phyloP scores from a whole-genome alignment of 2,797 vertebrate species.

The Rhyacichthys aspro region DNA sequence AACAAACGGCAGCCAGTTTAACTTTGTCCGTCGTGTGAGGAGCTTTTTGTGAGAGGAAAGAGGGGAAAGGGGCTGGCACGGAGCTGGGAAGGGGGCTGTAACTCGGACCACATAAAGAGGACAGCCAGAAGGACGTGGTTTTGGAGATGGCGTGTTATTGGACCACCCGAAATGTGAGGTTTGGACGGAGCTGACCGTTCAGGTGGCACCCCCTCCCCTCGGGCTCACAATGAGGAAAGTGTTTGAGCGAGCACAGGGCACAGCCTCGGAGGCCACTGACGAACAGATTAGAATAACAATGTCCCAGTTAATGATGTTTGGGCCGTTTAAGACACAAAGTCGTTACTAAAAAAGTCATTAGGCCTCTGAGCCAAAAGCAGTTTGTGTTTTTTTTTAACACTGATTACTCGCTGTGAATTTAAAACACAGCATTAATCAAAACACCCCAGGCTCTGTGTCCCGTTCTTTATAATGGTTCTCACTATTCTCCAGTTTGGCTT shows the following conservation, averaged over 20 bases:
- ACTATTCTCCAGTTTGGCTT: constrained; percentile 15
- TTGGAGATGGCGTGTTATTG: constrained; percentile 38
- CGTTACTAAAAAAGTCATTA: constrained; percentile 64
- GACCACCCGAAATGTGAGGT: constrained; percentile 56
- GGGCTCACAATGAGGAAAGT: constrained; percentile 68
- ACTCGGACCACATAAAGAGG: constrained; percentile 46
- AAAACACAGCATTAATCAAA: constrained; percentile 43
- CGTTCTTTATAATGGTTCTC: constrained; percentile 1
- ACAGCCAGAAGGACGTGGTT: constrained; percentile 52
- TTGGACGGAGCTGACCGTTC: constrained; percentile 33
- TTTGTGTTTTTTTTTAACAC: constrained; percentile 43
- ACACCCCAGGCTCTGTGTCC: constrained; percentile 15
- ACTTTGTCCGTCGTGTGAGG: constrained; percentile 56
- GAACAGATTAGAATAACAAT: constrained; percentile 81
- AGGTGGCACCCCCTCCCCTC: constrained; percentile 49
- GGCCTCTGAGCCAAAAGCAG: constrained; percentile 59
- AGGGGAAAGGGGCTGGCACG: constrained; percentile 2
- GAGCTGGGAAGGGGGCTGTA: constrained; percentile 7
- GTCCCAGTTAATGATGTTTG: constrained; percentile 73
- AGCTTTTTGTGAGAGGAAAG: constrained; percentile 45
- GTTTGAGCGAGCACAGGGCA: constrained; percentile 60
- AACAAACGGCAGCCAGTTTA: constrained; percentile 67
- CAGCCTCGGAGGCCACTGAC: constrained; percentile 60
- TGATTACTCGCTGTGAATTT: constrained; percentile 55
- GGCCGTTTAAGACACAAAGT: constrained; percentile 69